Conservation (phyloP, 2,888 invertebrate genomes). For the Dynastes hyllus region DNA sequence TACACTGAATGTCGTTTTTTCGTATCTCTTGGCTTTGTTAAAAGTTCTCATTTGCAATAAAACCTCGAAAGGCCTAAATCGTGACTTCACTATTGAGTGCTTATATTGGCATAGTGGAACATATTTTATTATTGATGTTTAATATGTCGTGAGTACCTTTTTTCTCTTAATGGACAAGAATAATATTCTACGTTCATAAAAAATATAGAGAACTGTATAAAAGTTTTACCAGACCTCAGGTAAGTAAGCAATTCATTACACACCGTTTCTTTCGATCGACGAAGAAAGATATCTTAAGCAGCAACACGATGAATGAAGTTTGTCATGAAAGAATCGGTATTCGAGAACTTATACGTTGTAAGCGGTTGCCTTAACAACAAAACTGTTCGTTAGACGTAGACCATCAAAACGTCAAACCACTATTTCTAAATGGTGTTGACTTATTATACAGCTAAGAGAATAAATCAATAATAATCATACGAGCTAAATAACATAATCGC, state of each 20-base stretch:
- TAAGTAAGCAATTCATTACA: conserved; percentile 10
- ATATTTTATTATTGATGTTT: conserved; percentile 37
- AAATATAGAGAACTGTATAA: conserved; percentile 21
- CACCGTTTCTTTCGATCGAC: neutral
- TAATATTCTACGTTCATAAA: conserved; percentile 20
- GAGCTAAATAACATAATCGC: too few relatives aligned
- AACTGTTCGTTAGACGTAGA: neutral
- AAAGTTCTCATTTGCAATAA: conserved; percentile 48
- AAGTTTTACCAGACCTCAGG: conserved; percentile 1
- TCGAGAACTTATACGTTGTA: neutral
- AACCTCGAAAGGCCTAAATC: conserved; percentile 52
- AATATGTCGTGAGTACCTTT: conserved; percentile 21
- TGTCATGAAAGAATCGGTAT: neutral
- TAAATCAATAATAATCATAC: too few relatives aligned
- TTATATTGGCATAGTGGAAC: conserved; percentile 36
- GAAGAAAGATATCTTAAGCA: neutral
- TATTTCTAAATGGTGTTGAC: neutral
- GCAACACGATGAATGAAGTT: neutral
- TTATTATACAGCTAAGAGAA: neutral
- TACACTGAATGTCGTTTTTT: conserved; percentile 40
- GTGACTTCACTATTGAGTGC: conserved; percentile 49
- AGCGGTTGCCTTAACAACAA: neutral
- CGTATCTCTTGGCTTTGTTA: conserved; percentile 40
- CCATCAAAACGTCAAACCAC: conserved; percentile 2
- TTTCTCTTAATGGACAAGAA: conserved; percentile 18